Conservation (phyloP, 2,797 vertebrate species). For the Sebastes hubbsi region DNA sequence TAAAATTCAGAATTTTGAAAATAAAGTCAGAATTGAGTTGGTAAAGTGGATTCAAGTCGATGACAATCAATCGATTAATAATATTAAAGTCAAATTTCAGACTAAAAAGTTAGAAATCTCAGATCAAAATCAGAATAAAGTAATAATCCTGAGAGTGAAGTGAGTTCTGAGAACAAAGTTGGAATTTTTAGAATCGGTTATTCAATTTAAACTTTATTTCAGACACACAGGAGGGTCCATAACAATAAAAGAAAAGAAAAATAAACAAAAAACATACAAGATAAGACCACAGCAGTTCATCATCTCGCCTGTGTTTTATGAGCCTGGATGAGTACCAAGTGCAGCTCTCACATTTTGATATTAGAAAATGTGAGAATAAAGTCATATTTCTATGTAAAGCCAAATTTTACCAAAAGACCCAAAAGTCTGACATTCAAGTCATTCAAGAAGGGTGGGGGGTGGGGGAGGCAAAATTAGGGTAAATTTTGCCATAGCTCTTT, state of each 20-base stretch:
- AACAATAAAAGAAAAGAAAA: too few relatives aligned
- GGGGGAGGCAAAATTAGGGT: too few relatives aligned
- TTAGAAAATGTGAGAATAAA: background rate
- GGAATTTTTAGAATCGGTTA: too few relatives aligned
- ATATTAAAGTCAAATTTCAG: background rate
- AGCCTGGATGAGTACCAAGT: too few relatives aligned
- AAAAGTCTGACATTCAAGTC: background rate
- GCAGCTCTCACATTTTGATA: background rate
- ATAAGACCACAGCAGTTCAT: too few relatives aligned
- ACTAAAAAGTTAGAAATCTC: background rate
- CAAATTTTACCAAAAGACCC: background rate
- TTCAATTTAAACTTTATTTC: too few relatives aligned
- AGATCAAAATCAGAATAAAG: background rate
- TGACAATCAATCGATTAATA: too few relatives aligned
- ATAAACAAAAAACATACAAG: too few relatives aligned
- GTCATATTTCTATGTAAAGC: background rate
- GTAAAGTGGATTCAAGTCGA: background rate
- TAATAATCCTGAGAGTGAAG: background rate
- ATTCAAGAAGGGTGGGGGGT: fast-evolving
- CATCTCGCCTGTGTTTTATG: too few relatives aligned
- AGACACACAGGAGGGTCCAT: too few relatives aligned
- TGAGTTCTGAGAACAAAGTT: background rate
- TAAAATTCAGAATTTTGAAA: too few relatives aligned
- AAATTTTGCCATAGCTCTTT: background rate
- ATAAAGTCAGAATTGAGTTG: background rate